A percentile compares a stretch with the other conserved stretches of the same genome.
phyloP scores from a whole-genome alignment of 2,797 vertebrate species.

The Microcaecilia unicolor region DNA sequence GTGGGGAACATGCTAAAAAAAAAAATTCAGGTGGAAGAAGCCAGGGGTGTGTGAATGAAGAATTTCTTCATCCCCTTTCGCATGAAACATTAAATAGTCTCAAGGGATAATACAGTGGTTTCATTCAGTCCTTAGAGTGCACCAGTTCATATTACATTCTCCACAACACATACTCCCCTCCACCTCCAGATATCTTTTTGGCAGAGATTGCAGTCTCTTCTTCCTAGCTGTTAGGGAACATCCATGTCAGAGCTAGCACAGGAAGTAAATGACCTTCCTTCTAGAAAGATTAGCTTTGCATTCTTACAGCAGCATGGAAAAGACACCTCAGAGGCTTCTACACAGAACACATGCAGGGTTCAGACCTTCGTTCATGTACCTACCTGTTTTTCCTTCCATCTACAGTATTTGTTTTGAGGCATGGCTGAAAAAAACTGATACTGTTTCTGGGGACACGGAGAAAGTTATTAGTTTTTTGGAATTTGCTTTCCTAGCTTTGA shows the following conservation, averaged over 20 bases:
- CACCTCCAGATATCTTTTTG: constrained; percentile 4
- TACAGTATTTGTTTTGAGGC: too few relatives aligned
- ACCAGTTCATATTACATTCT: constrained; percentile 7
- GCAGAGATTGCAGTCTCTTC: background rate
- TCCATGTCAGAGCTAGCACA: background rate
- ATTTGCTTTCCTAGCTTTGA: too few relatives aligned
- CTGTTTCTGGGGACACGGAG: too few relatives aligned
- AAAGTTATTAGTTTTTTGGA: too few relatives aligned
- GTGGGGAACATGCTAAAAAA: background rate
- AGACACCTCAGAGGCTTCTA: too few relatives aligned
- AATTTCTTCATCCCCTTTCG: constrained; percentile 1
- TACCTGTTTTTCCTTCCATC: too few relatives aligned
- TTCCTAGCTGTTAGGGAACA: background rate
- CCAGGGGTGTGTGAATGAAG: background rate
- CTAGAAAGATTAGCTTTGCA: background rate
- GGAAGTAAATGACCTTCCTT: background rate
- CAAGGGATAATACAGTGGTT: constrained; percentile 7
- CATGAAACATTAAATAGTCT: background rate
- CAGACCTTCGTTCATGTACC: too few relatives aligned
- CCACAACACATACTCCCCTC: too few relatives aligned
- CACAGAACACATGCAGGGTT: too few relatives aligned
- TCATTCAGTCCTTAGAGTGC: constrained; percentile 1
- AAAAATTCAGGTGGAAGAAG: background rate
- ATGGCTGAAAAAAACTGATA: too few relatives aligned
- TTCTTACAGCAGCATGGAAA: too few relatives aligned